These are phyloP conservation scores for Phataginus tricuspis DNA, from an alignment of 2,797 vertebrate species.

Conservation along the genomic window DNA sequence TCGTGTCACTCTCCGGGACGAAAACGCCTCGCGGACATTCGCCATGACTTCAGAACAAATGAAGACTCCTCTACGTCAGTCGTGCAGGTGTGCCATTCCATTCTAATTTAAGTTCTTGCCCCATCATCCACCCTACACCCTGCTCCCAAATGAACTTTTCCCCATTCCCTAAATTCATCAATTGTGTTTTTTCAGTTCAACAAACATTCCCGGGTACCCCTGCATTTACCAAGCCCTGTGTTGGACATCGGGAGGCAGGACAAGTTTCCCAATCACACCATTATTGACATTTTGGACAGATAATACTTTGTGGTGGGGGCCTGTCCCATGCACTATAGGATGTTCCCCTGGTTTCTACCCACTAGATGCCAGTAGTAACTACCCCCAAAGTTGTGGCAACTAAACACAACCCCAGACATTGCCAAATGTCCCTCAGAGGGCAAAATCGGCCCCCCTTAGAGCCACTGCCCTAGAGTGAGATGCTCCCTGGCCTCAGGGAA, in stretches of 20 bases:
- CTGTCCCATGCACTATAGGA: not conserved
- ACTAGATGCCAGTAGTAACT: not conserved
- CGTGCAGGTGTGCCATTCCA: fast-evolving
- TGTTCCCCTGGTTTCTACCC: not conserved
- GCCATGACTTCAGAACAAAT: not conserved
- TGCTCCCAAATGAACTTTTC: not conserved
- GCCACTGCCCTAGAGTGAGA: not conserved
- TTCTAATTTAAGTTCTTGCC: not conserved
- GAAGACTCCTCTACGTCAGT: fast-evolving
- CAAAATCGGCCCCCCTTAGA: not conserved
- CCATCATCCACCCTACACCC: not conserved
- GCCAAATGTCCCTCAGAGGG: too few relatives aligned
- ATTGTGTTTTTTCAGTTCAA: not conserved
- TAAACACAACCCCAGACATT: not conserved
- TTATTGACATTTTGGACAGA: too few relatives aligned
- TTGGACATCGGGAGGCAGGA: not conserved
- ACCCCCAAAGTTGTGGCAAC: not conserved
- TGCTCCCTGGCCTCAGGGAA: fast-evolving
- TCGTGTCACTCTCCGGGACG: not conserved
- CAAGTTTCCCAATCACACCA: not conserved
- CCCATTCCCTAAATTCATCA: not conserved
- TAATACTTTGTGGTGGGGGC: fast-evolving
- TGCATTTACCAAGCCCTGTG: not conserved
- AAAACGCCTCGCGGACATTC: not conserved
- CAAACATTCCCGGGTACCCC: too few relatives aligned